Base-by-base conservation (phyloP, 2,888 invertebrate species). In the Drosophila incognita region DNA sequence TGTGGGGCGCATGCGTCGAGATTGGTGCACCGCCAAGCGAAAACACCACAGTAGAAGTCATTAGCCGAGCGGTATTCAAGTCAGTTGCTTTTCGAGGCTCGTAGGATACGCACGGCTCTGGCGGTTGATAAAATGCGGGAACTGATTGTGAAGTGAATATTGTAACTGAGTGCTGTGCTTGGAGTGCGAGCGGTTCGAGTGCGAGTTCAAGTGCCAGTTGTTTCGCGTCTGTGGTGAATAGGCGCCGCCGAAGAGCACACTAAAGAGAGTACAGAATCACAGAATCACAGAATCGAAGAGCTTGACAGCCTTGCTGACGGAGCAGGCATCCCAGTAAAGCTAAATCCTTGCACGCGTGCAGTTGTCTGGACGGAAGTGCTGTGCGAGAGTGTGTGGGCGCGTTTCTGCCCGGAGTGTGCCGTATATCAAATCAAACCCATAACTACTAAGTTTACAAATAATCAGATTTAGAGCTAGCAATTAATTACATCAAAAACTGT, bases 81-180 rank as follows among this genome's bases (percentile, higher is more conserved):
- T 91, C 90, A 92, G 92, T 92, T 92, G 92, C 92, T 91, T 89
- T 92, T 92, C 90, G 90, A 87, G 90, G 91, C 89, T 92, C 90
- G 90, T 86, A 91, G 92, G 91, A 91, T 87, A 89, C 91, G 92
- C 89, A 92, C 88, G 92, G 87, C 79, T 87, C 76, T 76, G 73
- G 70, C 89, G 80, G 83, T 70, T 69, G 49, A 73, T 69, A 68
- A 74, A 81, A 83, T 71, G 82, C 66, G 76, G 80, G 62, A 67
- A 53, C 63, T 48, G 72, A 61, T 64, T 65, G 76, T 66, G 27
- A 48, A 73, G 70, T 72, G 72, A 64, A 62, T 59, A 49, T 57
- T 60, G 69, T 83, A 46, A 57, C 70, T 79, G 82, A 70, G 77
- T 73, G 69, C 68, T 61, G 58, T 60, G 69, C 62, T 73, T 82